Evolutionary conservation across 1,140 invertebrate species (phyloP), one percentile per base, ranked within the genome.

Genomic region (Rhizoglyphus robini): DNA sequence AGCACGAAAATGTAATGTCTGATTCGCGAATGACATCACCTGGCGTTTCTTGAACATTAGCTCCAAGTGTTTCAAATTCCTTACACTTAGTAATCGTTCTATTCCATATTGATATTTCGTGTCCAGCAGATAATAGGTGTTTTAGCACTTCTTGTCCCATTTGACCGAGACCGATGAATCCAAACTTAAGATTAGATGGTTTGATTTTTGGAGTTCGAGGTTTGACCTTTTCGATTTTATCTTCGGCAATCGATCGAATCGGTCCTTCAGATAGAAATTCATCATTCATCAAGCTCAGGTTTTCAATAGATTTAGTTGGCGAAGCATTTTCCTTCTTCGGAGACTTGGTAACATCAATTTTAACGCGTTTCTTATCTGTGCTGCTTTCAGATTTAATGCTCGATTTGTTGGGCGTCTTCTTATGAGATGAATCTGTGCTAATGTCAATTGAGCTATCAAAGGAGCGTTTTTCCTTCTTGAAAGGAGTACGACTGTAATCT

Each of bases 101-200:
- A 78, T 96, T 96, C 92, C 93, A 96, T 36, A 96, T 84, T 69
- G 88, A 84, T 13, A 96, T 89, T 72, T 86, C 86, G 76, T 96
- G 93, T 5, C 91, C 91, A 54, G 90, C 92, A 74, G 90, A 89
- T 68, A 96, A 83, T 23, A 97, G 79, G 76, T 96, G 95, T 79
- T 91, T 93, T 0, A 96, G 90, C 72, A 96, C 91, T 23, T 90
- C 89, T 48, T 86, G 85, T n/a, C 93, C 93, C 87, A 97, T 96
- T 70, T 90, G 92, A 46, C 93, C 92, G 8, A 96, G 80, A 0
- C 94, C 94, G 36, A 97, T 82, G 76, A 96, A 96, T 15, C 94
- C 94, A 74, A 96, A 94, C 72, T 86, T 90, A 73, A 90, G 82
- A 63, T 81, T 82, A 13, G 90, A 92, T 1, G 91, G 85, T 63